Evolutionary conservation across 2,797 vertebrate species (phyloP).

Genomic region (Knipowitschia caucasica): DNA sequence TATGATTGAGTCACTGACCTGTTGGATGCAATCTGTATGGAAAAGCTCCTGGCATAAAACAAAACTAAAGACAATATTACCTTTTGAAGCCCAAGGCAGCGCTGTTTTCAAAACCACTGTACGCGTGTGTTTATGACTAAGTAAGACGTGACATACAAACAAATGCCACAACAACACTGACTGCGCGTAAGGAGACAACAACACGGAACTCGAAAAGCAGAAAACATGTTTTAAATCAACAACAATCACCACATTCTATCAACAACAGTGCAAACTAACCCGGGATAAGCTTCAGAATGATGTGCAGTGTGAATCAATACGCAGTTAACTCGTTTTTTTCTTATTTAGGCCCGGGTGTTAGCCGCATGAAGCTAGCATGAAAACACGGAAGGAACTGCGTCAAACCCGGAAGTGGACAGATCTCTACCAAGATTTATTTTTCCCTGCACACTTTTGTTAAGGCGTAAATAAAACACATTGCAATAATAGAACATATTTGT

Average conservation of each 20-base stretch:
- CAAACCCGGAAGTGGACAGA: background rate
- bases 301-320: background rate
- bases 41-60: too few species aligned
- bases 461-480: too few species aligned
- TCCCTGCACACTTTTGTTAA: too few species aligned
- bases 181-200: slow-evolving; percentile 6
- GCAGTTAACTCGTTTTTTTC: background rate
- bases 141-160: background rate
- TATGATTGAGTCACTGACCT: too few species aligned
- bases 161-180: background rate
- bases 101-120: background rate
- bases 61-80: background rate
- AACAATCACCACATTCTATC: background rate
- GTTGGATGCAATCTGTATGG: too few species aligned
- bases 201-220: background rate
- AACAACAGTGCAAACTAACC: slow-evolving; percentile 21
- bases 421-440: too few species aligned
- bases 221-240: background rate
- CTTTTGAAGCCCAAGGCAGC: background rate
- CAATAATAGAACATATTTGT: too few species aligned
- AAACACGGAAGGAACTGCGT: background rate
- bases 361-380: slow-evolving; percentile 2
- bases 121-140: background rate
- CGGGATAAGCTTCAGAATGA: background rate
- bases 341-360: background rate